Base-by-base conservation (phyloP, 2,888 invertebrate species). In the Palloptera scutellata region DNA sequence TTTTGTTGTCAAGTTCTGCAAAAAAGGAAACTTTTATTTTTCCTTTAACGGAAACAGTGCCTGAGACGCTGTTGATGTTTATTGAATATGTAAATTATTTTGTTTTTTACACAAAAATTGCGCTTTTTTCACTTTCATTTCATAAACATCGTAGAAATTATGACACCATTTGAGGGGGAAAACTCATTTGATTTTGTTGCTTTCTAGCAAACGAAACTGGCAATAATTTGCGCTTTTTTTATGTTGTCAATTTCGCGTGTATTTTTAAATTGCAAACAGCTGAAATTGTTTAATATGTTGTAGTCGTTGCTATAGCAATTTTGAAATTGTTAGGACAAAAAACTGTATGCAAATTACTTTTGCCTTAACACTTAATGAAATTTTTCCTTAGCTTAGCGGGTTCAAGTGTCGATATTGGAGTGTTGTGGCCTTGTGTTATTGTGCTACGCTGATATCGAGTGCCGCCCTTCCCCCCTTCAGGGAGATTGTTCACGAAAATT, bases 331-430 rank as follows among this genome's bases (percentile, higher is more conserved):
- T 52, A 52, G 40, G 54, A 55, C 43, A 20, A 63, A 63, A 43
- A 63, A 63, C 43, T 55, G 54, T 63, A 63, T 63, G 63, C 63
- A 63, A 63, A 63, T 63, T 63, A 63, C 63, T 55, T 63, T 63
- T 55, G 48, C 5, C 63, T 58, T 40, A 15, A 40, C 12, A 30
- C 30, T 30, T 30, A 30, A 30, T 30, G 30, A 4, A 4, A 30
- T 30, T 30, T 30, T 30, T 30, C 30, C 30, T 30, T 30, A 30
- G 6, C 6, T 2, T 30, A 30, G 6, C 2, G 6, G 30, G 30
- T 30, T 30, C 30, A 30, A 30, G 30, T 30, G 30, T 30, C 30
- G 30, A 30, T 30, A 30, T 4, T 30, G 6, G 6, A 30, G 30
- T 30, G 30, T 30, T 30, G 30, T 30, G 2, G 30, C 30, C 30